Percentiles rank a stretch among this genome's conserved stretches.
These are phyloP conservation scores for Siderastrea siderea DNA, from an alignment of 92 coral and sea anemone genomes.

Conservation along the genomic window DNA sequence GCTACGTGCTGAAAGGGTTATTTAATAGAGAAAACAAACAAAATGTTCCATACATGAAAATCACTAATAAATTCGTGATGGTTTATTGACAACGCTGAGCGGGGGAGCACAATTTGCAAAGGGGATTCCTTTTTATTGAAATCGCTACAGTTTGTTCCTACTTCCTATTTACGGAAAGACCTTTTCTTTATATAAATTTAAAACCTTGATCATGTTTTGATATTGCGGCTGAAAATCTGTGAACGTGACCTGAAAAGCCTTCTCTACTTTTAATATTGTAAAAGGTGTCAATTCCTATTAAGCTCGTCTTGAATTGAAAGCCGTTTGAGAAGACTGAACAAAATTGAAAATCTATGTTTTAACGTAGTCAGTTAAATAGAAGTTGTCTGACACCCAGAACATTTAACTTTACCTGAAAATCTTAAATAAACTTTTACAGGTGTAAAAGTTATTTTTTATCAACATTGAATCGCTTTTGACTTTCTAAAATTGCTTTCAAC, in stretches of 20 bases:
- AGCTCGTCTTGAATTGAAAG: too few species aligned
- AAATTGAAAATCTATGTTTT: too few species aligned
- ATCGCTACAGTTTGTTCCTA: neutral
- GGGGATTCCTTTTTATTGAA: conserved; percentile 29
- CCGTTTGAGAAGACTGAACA: too few species aligned
- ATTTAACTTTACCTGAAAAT: neutral
- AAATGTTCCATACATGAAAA: neutral
- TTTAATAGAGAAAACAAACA: neutral
- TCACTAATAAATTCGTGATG: neutral
- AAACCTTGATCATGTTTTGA: neutral
- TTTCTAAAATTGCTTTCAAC: neutral
- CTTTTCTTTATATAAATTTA: neutral
- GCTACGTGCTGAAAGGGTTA: neutral
- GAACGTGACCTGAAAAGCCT: too few species aligned
- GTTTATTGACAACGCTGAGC: neutral
- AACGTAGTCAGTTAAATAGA: too few species aligned
- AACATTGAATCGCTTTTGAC: neutral
- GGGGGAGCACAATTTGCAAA: neutral
- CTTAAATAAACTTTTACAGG: neutral
- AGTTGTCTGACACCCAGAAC: too few species aligned
- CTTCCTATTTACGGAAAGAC: neutral
- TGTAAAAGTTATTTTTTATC: neutral
- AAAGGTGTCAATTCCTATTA: neutral
- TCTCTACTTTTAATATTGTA: neutral
- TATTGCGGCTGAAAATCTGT: neutral